Evolutionary conservation across 2,113 vertebrate species (phyloP).

Genomic region (Anhinga anhinga): DNA sequence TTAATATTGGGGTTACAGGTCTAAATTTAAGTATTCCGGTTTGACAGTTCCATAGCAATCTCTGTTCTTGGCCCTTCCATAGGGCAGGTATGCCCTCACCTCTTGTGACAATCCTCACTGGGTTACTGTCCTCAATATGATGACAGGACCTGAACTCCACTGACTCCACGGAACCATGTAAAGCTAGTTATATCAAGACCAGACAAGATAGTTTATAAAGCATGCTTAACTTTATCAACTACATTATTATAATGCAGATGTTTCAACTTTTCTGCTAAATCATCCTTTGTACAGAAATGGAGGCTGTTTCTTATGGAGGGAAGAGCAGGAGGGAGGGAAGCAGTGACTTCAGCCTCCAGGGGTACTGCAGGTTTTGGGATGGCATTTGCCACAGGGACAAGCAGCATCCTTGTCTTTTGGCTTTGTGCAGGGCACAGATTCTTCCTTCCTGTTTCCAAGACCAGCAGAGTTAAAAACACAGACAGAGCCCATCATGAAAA

Average conservation of each 20-base stretch:
- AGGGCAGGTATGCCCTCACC: neutral
- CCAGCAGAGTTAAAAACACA: neutral
- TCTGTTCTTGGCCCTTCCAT: neutral
- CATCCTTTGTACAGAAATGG: neutral
- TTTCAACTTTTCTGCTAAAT: neutral
- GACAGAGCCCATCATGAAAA: neutral
- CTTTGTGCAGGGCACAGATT: neutral
- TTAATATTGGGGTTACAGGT: neutral
- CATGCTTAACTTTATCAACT: neutral
- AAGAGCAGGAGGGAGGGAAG: neutral
- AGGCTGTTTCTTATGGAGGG: neutral
- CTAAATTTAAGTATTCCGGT: neutral
- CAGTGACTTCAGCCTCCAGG: neutral
- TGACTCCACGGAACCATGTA: rapidly evolving
- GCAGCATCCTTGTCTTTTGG: neutral
- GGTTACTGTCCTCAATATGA: no score
- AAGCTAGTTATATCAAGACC: neutral
- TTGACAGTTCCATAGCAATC: neutral
- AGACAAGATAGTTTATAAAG: neutral
- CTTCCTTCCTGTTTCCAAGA: neutral
- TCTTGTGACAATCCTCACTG: neutral
- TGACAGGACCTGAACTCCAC: neutral
- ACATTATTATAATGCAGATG: neutral
- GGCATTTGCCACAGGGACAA: neutral
- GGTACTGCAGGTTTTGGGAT: neutral